Percentiles rank a stretch among this genome's conserved stretches.
Evolutionary conservation across 2,888 invertebrate genomes (phyloP).

Genomic region (Pegoplata infirma): DNA sequence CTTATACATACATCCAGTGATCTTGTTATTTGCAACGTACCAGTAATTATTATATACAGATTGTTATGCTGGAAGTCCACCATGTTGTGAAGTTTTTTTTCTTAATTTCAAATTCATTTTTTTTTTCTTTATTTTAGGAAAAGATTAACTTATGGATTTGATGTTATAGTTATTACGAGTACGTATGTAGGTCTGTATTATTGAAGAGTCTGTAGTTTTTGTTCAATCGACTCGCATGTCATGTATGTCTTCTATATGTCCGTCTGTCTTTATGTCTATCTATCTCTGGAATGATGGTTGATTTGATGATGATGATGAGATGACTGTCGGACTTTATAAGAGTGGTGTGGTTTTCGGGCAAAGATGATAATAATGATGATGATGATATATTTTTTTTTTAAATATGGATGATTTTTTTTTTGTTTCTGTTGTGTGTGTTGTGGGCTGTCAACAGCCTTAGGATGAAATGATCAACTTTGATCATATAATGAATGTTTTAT

Average conservation of each 20-base stretch:
- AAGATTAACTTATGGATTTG: constrained; percentile 27
- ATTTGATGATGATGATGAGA: too few relatives aligned
- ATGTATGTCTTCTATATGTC: constrained; percentile 64
- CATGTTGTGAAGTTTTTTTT: constrained; percentile 72
- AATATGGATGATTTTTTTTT: constrained; percentile 35
- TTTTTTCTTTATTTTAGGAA: constrained; percentile 34
- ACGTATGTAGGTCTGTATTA: background rate
- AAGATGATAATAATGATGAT: constrained; percentile 27
- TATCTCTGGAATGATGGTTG: constrained; percentile 16
- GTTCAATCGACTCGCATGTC: constrained; percentile 70
- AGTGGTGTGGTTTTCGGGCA: constrained; percentile 20
- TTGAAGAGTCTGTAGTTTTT: constrained; percentile 2
- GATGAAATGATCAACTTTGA: constrained; percentile 77
- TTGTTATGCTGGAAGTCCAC: constrained; percentile 63
- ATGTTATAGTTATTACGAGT: constrained; percentile 45
- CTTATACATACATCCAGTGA: constrained; percentile 46
- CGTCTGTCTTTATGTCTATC: constrained; percentile 46
- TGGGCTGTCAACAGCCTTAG: constrained; percentile 77
- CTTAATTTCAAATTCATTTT: constrained; percentile 47
- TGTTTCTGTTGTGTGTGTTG: constrained; percentile 65
- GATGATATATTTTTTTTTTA: constrained; percentile 28
- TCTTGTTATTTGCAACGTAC: constrained; percentile 65
- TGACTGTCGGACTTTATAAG: background rate
- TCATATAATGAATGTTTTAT: constrained; percentile 74
- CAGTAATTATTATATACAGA: constrained; percentile 70